A percentile compares a stretch with the other conserved stretches of the same genome.
Conservation (phyloP, 2,797 vertebrate genomes). For the Bradypodion ventrale region DNA sequence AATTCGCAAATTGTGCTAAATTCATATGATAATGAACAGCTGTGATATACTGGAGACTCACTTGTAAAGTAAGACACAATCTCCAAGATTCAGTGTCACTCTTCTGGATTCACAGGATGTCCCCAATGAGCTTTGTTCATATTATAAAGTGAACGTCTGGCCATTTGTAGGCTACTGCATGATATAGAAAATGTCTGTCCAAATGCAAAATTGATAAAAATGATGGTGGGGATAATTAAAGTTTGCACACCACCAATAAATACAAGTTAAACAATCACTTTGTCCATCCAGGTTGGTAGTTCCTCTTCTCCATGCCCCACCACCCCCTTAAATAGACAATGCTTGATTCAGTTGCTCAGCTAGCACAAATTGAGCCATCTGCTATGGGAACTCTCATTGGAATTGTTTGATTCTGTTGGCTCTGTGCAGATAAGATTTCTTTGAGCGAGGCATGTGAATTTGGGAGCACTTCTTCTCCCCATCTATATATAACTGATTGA, state of each 20-base stretch:
- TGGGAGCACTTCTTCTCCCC: slow-evolving; percentile 19
- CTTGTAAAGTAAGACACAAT: slow-evolving; percentile 67
- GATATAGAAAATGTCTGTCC: slow-evolving; percentile 19
- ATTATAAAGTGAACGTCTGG: slow-evolving; percentile 13
- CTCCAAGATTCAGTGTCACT: slow-evolving; percentile 70
- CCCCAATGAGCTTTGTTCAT: slow-evolving; percentile 45
- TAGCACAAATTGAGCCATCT: slow-evolving; percentile 52
- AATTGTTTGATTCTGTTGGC: slow-evolving; percentile 49
- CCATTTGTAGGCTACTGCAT: slow-evolving; percentile 27
- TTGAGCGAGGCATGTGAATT: slow-evolving; percentile 45
- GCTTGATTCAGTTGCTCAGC: slow-evolving; percentile 39
- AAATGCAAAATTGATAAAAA: not conserved
- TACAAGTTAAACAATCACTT: slow-evolving; percentile 27
- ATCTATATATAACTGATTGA: slow-evolving; percentile 39
- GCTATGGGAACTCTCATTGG: slow-evolving; percentile 40
- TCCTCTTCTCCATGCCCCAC: not conserved
- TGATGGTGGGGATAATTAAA: slow-evolving; percentile 30
- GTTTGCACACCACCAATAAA: slow-evolving; percentile 43
- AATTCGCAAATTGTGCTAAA: slow-evolving; percentile 75
- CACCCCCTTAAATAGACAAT: not conserved
- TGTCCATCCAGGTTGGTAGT: not conserved
- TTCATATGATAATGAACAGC: slow-evolving; percentile 82
- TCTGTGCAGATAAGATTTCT: slow-evolving; percentile 53
- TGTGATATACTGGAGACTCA: slow-evolving; percentile 74
- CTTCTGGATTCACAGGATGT: slow-evolving; percentile 67